Evolutionary conservation across 2,113 vertebrate genomes (phyloP), one percentile per base, ranked within the genome.

Genomic region (Petromus typicus): DNA sequence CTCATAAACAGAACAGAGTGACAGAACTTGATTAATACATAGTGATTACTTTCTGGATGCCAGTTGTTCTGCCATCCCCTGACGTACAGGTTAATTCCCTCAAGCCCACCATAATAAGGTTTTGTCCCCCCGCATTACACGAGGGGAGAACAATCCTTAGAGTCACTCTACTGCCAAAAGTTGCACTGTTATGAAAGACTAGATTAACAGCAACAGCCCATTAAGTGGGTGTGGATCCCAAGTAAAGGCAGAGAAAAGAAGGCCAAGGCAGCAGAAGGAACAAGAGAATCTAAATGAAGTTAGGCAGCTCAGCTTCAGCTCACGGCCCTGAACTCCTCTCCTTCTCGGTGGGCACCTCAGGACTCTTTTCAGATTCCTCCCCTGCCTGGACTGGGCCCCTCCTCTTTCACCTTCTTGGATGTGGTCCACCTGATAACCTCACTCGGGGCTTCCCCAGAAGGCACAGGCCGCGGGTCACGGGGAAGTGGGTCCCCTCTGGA

Each of bases 391-490:
- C 69, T 89, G 27, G 7, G n/a, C 57, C 17, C 23, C 11, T 10
- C 56, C 25, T 32, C 5, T 13, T 22, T 27, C 14, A 32, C 32
- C 37, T 59, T 73, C 45, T 95, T 56, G 12, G 30, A 4, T 4
- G 7, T 7, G 8, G 23, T 80, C 56, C 5, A 23, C 30, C 30
- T 79, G 11, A 5, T 25, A 23, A 56, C 9, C 54, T 5, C 57
- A 3, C 7, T 17, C 56, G 4, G 20, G 2, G 10, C 20, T 69
- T 78, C 45, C 61, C 73, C 37, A 34, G 54, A 90, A 78, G 54
- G 2, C 54, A 14, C 30, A 10, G 40, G n/a, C 5, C 17, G 12
- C 0, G 14, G 10, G 27, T 7, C 23, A 3, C 6, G 5, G 22
- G 32, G 8, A 13, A 63, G 3, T 22, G 27, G 16, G 10, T 56